These are phyloP conservation scores for Galagoides demidoff DNA, from an alignment of 2,797 vertebrate species.

Conservation along the genomic window DNA sequence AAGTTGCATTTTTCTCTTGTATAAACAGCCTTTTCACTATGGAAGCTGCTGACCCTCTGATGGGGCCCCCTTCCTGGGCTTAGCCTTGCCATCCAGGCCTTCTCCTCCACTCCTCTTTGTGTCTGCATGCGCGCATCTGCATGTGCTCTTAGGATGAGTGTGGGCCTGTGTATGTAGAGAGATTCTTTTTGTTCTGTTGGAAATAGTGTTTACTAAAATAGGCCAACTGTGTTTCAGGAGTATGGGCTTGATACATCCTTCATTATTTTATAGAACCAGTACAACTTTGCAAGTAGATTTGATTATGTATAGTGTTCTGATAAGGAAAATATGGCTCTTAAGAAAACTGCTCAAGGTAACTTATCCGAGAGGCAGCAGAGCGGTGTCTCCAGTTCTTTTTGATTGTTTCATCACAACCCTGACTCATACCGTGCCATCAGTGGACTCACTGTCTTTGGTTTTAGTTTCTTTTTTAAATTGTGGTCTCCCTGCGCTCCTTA, in stretches of 20 bases:
- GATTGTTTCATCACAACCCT: background rate
- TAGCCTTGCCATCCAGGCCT: background rate
- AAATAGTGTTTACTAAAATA: background rate
- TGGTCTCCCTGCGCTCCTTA: background rate
- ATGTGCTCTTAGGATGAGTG: background rate
- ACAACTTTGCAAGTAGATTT: background rate
- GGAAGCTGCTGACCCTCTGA: background rate
- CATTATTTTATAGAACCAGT: background rate
- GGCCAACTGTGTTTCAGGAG: background rate
- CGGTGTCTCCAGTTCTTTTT: background rate
- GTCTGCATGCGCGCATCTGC: background rate
- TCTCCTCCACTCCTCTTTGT: background rate
- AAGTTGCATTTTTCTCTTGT: background rate
- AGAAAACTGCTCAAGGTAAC: background rate
- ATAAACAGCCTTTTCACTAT: background rate
- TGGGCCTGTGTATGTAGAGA: background rate
- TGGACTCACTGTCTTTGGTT: background rate
- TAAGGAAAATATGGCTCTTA: background rate
- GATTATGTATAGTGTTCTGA: background rate
- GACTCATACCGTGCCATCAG: background rate
- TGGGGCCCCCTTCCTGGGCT: background rate
- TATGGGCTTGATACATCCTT: background rate
- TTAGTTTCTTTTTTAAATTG: conserved; percentile 14
- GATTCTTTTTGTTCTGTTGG: background rate
- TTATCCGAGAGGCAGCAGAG: background rate